These are phyloP conservation scores for Wasmannia auropunctata DNA, from an alignment of 1,140 invertebrate species.

Conservation along the genomic window DNA sequence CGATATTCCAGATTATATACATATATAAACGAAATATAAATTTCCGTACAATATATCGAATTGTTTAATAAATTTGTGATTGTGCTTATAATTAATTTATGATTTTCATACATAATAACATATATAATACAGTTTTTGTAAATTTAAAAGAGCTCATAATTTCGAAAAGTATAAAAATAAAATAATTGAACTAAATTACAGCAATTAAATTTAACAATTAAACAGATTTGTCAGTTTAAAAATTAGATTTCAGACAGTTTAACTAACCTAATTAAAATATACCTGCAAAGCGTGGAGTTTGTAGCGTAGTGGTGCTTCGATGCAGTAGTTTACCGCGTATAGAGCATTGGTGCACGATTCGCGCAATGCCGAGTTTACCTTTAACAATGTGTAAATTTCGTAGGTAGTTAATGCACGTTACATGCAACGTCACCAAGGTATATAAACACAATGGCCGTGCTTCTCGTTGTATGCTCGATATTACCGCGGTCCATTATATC, in stretches of 20 bases:
- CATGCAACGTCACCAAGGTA: conserved; percentile 50
- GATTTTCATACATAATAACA: neutral
- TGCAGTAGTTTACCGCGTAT: conserved; percentile 38
- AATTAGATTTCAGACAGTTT: neutral
- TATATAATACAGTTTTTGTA: neutral
- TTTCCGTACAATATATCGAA: neutral
- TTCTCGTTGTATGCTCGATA: conserved; percentile 50
- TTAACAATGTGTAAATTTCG: conserved; percentile 55
- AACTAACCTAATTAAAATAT: conserved; percentile 39
- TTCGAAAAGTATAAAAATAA: neutral
- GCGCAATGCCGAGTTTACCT: conserved; percentile 40
- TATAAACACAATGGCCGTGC: conserved; percentile 32
- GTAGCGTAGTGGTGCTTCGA: neutral
- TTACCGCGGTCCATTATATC: conserved; percentile 49
- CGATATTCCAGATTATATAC: neutral
- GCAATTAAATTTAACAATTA: neutral
- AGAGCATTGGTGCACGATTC: conserved; percentile 43
- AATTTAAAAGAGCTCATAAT: conserved; percentile 3
- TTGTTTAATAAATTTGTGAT: neutral
- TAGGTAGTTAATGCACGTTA: conserved; percentile 57
- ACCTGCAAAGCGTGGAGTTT: conserved; percentile 16
- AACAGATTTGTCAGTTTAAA: neutral
- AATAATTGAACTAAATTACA: neutral
- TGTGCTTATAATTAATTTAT: neutral
- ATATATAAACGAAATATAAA: neutral